Conservation (phyloP, 2,888 invertebrate genomes). For the Amiota minor region DNA sequence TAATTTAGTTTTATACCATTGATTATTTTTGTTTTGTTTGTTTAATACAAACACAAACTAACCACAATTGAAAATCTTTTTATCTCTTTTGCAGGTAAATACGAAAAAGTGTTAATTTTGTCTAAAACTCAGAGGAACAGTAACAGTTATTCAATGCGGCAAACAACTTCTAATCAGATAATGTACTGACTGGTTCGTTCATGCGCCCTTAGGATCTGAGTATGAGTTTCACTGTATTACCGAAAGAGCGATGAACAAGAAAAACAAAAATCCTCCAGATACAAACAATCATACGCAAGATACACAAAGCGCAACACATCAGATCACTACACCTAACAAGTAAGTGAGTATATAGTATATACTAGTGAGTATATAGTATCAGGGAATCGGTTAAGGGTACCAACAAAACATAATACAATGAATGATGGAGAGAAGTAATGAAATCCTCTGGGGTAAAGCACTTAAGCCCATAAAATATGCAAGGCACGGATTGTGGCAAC, state of each 20-base stretch:
- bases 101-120: neutral
- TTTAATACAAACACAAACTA: neutral
- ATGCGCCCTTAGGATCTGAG: no score
- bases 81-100: constrained; percentile 25
- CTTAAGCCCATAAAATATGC: constrained; percentile 67
- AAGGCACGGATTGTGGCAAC: constrained; percentile 61
- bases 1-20: no score
- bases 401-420: constrained; percentile 52
- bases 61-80: constrained; percentile 1
- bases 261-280: neutral
- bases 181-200: neutral
- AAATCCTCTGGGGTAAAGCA: constrained; percentile 59
- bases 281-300: no score
- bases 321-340: no score
- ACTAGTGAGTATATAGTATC: no score
- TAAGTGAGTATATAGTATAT: no score
- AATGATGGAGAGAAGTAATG: constrained; percentile 46
- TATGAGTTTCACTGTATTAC: constrained; percentile 22
- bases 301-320: no score
- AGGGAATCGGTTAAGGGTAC: no score
- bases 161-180: constrained; percentile 22
- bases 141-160: neutral
- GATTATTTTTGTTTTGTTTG: neutral
- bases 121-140: constrained; percentile 32
- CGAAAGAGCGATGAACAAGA: neutral